Conservation (phyloP, 2,113 vertebrate species). For the Dicerorhinus sumatrensis region DNA sequence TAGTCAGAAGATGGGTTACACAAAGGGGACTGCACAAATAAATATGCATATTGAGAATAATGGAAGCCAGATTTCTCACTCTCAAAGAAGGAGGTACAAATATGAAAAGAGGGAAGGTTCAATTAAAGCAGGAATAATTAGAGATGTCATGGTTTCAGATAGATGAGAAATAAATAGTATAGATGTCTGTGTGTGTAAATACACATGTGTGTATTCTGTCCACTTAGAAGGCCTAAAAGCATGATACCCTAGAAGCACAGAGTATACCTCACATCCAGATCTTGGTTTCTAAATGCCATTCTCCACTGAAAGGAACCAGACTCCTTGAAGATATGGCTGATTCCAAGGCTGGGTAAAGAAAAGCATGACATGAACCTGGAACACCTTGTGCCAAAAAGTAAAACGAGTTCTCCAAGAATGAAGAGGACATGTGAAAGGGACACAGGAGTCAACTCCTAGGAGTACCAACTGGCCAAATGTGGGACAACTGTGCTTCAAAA, state of each 20-base stretch:
- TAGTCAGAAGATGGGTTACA: not conserved
- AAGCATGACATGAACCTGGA: not conserved
- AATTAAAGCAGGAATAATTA: not conserved
- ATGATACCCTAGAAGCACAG: not conserved
- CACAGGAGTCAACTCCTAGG: not conserved
- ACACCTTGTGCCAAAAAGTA: not conserved
- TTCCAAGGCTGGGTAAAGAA: not conserved
- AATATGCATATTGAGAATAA: not conserved
- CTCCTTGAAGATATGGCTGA: not conserved
- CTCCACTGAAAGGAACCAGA: not conserved
- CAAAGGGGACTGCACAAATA: not conserved
- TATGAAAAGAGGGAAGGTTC: not conserved
- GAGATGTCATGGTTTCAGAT: not conserved
- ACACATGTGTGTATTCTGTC: not conserved
- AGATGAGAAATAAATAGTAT: not conserved
- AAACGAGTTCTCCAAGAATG: not conserved
- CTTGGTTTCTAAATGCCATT: not conserved
- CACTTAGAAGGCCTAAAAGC: not conserved
- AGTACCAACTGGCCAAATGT: not conserved
- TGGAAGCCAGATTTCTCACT: not conserved
- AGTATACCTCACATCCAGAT: not conserved
- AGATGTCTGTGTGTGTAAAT: not conserved
- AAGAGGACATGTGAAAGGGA: not conserved
- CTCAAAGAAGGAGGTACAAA: not conserved
- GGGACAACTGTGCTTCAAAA: not conserved